These are phyloP conservation scores for Callorhinus ursinus DNA, from an alignment of 2,113 vertebrate genomes.

Conservation along the genomic window DNA sequence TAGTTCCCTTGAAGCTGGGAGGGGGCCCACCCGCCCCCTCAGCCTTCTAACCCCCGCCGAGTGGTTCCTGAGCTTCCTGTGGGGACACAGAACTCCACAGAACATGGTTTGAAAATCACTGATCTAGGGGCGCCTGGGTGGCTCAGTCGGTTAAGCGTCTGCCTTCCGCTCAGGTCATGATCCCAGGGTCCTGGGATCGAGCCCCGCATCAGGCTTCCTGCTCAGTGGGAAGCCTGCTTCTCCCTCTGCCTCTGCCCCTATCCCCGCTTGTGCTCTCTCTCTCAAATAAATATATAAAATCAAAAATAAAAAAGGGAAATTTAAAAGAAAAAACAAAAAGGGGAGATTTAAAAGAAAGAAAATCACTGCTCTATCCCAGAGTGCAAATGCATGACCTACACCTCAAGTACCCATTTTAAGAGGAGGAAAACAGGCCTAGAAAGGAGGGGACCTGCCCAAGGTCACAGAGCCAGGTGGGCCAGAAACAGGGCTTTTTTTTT, in stretches of 20 bases:
- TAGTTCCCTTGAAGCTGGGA: background rate
- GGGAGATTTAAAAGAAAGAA: background rate
- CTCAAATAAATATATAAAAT: too few relatives aligned
- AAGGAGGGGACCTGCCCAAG: background rate
- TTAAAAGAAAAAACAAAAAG: too few relatives aligned
- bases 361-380: background rate
- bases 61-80: background rate
- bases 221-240: too few relatives aligned
- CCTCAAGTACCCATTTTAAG: background rate
- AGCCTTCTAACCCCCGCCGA: background rate
- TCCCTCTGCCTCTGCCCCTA: too few relatives aligned
- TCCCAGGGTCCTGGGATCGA: too few relatives aligned
- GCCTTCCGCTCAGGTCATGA: too few relatives aligned
- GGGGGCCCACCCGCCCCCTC: background rate
- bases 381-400: background rate
- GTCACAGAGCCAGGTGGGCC: background rate
- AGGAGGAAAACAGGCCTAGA: background rate
- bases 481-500: background rate
- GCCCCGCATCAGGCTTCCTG: fast-evolving
- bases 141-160: too few relatives aligned
- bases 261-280: too few relatives aligned
- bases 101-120: background rate
- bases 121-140: background rate
- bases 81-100: background rate
- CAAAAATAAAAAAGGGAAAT: too few relatives aligned